phyloP scores from a whole-genome alignment of 1,140 invertebrate species.

The Pseudobourletiella spinata region DNA sequence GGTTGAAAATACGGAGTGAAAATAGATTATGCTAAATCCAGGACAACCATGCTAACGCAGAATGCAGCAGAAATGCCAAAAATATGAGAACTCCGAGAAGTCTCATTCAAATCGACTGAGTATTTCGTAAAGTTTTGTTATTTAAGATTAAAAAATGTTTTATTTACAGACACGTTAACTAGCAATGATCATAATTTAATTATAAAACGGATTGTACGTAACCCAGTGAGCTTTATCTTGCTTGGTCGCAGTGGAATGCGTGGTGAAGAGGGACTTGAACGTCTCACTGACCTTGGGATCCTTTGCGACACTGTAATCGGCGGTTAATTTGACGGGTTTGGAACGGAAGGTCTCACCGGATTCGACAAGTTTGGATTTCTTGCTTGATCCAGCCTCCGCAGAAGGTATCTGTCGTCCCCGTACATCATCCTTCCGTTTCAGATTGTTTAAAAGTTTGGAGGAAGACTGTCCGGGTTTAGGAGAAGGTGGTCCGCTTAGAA shows the following conservation, averaged over 20 bases:
- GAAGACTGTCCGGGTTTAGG: no score
- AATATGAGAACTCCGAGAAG: no score
- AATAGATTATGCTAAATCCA: no score
- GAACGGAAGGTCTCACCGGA: not conserved
- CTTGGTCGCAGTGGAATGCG: conserved; percentile 71
- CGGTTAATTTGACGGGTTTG: conserved; percentile 66
- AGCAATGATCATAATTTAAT: conserved; percentile 14
- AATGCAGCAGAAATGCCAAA: no score
- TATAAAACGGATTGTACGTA: conserved; percentile 33
- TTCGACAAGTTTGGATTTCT: not conserved
- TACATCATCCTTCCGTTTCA: not conserved
- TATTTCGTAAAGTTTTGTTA: no score
- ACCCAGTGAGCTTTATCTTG: conserved; percentile 92
- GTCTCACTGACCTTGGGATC: conserved; percentile 83
- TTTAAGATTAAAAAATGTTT: no score
- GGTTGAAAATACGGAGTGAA: no score
- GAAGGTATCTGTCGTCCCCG: not conserved
- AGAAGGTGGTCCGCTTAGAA: not conserved
- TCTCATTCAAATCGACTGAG: no score
- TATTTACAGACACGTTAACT: no score
- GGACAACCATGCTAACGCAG: no score
- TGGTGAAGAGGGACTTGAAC: conserved; percentile 91
- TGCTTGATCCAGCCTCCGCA: not conserved
- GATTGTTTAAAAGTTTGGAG: no score
- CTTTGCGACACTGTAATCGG: conserved; percentile 75